These are phyloP conservation scores for Agonopterix alstromeriana DNA, from an alignment of 2,888 invertebrate genomes.

Conservation along the genomic window DNA sequence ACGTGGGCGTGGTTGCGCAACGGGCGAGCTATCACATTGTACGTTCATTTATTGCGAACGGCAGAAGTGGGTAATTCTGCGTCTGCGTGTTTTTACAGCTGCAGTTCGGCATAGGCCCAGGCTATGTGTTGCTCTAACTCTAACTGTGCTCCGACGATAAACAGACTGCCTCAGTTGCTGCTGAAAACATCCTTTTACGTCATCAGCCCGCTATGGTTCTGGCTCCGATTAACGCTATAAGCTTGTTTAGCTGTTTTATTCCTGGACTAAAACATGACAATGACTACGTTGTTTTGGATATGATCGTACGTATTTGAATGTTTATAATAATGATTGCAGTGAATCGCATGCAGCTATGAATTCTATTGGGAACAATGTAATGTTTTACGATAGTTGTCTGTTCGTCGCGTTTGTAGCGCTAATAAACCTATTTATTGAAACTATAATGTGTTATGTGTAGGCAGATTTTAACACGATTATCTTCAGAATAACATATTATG, in stretches of 20 bases:
- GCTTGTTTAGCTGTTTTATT: constrained; percentile 6
- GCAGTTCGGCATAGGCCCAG: constrained; percentile 41
- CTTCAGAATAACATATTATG: background rate
- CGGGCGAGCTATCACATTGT: constrained; percentile 36
- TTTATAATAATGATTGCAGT: background rate
- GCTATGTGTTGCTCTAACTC: constrained; percentile 47
- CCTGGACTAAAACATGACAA: constrained; percentile 18
- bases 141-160: constrained; percentile 63
- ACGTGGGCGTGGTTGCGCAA: constrained; percentile 42
- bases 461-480: background rate
- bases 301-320: too few relatives aligned
- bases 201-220: constrained; percentile 62
- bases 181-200: constrained; percentile 77
- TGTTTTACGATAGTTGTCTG: constrained; percentile 17
- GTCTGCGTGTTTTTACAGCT: constrained; percentile 64
- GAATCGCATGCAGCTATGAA: background rate
- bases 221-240: constrained; percentile 33
- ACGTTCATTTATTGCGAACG: constrained; percentile 42
- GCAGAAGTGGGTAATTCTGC: constrained; percentile 48
- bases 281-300: background rate
- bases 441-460: constrained; percentile 2
- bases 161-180: constrained; percentile 68
- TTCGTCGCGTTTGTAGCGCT: constrained; percentile 12
- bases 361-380: constrained; percentile 16
- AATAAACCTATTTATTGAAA: constrained; percentile 19